Evolutionary conservation across 2,888 invertebrate genomes (phyloP).

Genomic region (Nymphalis c-album): DNA sequence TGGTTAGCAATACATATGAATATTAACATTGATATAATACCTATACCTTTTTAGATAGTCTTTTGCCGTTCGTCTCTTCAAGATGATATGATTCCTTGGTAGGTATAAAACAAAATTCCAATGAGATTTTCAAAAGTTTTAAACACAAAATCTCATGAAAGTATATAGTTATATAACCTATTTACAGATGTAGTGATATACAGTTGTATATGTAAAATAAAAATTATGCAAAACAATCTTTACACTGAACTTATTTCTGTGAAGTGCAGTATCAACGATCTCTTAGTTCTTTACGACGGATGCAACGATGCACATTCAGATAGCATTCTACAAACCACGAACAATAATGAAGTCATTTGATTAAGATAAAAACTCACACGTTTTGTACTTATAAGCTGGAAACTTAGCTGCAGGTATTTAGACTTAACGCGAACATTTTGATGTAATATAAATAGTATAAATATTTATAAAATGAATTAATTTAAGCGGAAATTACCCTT

Average conservation of each 20-base stretch:
- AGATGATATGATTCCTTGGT: too few species aligned
- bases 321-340: slow-evolving; percentile 46
- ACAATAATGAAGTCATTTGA: slow-evolving; percentile 42
- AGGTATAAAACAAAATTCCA: too few species aligned
- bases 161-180: neutral
- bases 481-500: too few species aligned
- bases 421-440: too few species aligned
- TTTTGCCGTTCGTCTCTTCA: too few species aligned
- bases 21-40: too few species aligned
- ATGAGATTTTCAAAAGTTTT: too few species aligned
- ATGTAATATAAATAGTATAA: neutral
- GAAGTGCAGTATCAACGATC: slow-evolving; percentile 73
- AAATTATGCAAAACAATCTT: slow-evolving; percentile 50
- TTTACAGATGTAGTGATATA: neutral
- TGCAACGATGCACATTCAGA: slow-evolving; percentile 69
- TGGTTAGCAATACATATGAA: too few species aligned
- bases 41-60: too few species aligned
- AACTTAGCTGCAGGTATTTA: too few species aligned
- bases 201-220: slow-evolving; percentile 6
- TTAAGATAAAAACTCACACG: slow-evolving; percentile 42
- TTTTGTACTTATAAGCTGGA: slow-evolving; percentile 6
- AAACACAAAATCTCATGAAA: neutral
- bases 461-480: neutral
- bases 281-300: slow-evolving; percentile 59
- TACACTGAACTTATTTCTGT: slow-evolving; percentile 64